Conservation (phyloP, 2,797 vertebrate genomes). For the Lepilemur septentrionalis region DNA sequence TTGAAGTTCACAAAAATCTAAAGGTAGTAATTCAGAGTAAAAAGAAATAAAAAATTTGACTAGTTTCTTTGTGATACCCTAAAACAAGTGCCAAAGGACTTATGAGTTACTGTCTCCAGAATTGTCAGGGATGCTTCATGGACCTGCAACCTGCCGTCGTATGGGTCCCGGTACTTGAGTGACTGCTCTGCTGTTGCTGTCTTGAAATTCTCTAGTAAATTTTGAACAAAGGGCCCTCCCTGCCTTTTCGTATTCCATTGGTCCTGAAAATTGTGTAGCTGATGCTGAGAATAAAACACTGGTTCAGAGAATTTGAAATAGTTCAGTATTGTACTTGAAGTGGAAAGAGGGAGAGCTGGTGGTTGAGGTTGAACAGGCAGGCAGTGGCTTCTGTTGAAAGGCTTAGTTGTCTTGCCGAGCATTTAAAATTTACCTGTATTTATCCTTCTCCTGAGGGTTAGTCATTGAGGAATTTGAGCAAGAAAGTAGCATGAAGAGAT, state of each 20-base stretch:
- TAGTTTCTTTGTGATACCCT: neutral
- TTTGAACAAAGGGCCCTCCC: neutral
- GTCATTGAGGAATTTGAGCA: neutral
- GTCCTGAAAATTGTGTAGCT: neutral
- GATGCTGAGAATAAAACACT: neutral
- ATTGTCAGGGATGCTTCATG: accelerated
- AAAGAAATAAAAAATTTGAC: neutral
- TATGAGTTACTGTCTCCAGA: neutral
- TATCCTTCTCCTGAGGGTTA: neutral
- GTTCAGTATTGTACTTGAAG: neutral
- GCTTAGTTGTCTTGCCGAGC: neutral
- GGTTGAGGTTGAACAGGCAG: neutral
- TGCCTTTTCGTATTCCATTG: neutral
- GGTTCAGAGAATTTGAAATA: neutral
- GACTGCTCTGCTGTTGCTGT: neutral
- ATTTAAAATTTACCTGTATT: neutral
- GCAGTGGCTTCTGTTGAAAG: neutral
- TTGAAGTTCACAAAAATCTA: neutral
- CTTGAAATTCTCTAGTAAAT: neutral
- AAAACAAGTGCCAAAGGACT: neutral
- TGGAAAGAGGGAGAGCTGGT: neutral
- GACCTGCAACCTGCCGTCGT: too few relatives aligned
- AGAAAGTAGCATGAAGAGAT: neutral
- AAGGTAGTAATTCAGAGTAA: neutral
- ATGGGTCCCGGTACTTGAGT: accelerated